Evolutionary conservation across 2,113 vertebrate species (phyloP).

Genomic region (Pachypanchax playfairii): DNA sequence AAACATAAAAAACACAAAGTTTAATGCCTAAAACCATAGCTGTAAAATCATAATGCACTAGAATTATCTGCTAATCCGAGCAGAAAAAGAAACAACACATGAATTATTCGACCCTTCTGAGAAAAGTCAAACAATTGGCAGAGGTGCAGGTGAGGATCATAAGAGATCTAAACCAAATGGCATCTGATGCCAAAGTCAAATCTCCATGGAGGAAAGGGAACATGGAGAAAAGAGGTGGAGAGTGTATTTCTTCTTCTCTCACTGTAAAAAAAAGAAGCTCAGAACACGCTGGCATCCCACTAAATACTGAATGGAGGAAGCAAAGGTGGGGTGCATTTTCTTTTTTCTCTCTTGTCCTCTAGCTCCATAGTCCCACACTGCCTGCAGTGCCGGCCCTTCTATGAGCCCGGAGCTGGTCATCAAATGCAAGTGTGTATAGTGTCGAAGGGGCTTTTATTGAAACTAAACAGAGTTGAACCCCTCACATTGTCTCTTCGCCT

Average conservation of each 20-base stretch:
- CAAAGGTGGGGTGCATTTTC: slow-evolving; percentile 20
- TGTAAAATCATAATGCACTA: no score
- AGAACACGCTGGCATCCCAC: slow-evolving; percentile 57
- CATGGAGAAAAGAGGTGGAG: slow-evolving; percentile 10
- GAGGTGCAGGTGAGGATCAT: slow-evolving; percentile 29
- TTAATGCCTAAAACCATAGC: no score
- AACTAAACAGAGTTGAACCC: slow-evolving; percentile 68
- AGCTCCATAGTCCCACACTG: slow-evolving; percentile 40
- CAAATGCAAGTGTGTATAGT: slow-evolving; percentile 31
- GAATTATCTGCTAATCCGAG: no score
- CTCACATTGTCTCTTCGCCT: slow-evolving; percentile 61
- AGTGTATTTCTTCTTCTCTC: slow-evolving; percentile 24
- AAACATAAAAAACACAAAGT: no score
- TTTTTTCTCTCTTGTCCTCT: slow-evolving; percentile 16
- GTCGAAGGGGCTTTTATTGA: slow-evolving; percentile 53
- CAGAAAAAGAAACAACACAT: no score
- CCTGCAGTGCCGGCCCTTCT: slow-evolving; percentile 62
- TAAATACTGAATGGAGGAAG: slow-evolving; percentile 42
- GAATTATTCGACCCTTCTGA: no score
- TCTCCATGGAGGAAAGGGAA: slow-evolving; percentile 17
- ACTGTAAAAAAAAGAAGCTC: slow-evolving; percentile 54
- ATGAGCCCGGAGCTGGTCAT: slow-evolving; percentile 49
- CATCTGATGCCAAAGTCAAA: slow-evolving; percentile 56
- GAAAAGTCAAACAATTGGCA: not conserved
- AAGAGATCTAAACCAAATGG: slow-evolving; percentile 17